Evolutionary conservation across 1,140 invertebrate species (phyloP), one percentile per base, ranked within the genome.

Genomic region (Macrocentrus cingulum): DNA sequence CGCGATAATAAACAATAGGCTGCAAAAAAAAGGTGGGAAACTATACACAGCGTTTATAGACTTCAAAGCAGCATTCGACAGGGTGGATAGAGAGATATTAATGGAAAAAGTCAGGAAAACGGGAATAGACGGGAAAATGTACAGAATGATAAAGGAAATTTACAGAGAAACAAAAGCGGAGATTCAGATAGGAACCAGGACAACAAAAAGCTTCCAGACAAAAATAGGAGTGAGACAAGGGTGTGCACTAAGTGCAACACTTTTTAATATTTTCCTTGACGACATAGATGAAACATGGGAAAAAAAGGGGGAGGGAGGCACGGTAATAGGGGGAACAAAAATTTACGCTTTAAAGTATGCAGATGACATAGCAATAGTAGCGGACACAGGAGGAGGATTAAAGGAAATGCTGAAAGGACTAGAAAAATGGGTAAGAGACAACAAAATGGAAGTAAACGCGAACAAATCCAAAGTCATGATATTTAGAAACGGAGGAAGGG

Each of bases 231-330:
- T 61, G n/a, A 51, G 60, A 15, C 54, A 61, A 45, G 60, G 54
- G 1, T 61, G 60, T 9, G 36, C 54, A 25, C 41, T 61, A 1
- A 61, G 60, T 25, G 34, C 60, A 7, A 57, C 44, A 2, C 34
- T 57, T 2, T 56, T 57, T 19, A 57, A 61, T 36, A 34, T 61
- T 9, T 57, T 46, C n/a, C 8, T 56, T 16, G 37, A 61, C 20
- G 53, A 61, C 16, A 13, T 61, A 1, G 59, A 61, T 9, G 6
- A 56, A 11, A 23, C 56, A 37, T 44, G 36, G 48, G 23, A 41
- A 20, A 41, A 19, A 9, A 54, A n/a, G 15, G 15, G 15, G 3
- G 13, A n/a, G 15, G 13, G 36, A 39, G 11, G 36, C 8, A 39
- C 36, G 13, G 36, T 39, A 13, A 39, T 39, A 5, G 36, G 36